A percentile compares a stretch with the other conserved stretches of the same genome.
These are phyloP conservation scores for Prostheceraeus crozeri DNA, from an alignment of 2,888 invertebrate species.

Conservation along the genomic window DNA sequence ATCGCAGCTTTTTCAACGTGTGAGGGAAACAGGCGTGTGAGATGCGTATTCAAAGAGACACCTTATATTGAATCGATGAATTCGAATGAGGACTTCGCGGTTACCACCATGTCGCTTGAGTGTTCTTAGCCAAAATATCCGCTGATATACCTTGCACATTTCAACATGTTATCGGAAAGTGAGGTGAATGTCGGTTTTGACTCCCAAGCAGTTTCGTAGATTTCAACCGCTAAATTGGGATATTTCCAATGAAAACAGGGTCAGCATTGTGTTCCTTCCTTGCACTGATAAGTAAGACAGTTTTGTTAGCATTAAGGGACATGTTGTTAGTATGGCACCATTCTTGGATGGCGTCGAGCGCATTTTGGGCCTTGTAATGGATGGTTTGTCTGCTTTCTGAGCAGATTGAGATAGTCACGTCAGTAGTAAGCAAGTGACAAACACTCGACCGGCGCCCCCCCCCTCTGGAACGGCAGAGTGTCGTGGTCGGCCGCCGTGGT, in stretches of 20 bases:
- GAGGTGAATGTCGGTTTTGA: conserved; percentile 11
- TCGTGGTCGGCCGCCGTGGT: no score
- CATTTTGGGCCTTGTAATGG: conserved; percentile 18
- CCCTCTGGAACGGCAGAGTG: no score
- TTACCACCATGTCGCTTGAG: neutral
- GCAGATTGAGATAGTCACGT: no score
- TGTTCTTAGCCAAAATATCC: conserved; percentile 20
- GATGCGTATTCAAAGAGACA: conserved; percentile 8
- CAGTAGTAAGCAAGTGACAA: no score
- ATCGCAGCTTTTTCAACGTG: neutral
- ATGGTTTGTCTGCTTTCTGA: no score
- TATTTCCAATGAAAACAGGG: conserved; percentile 9
- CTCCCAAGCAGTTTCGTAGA: conserved; percentile 21
- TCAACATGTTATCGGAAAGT: conserved; percentile 6
- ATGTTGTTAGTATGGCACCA: conserved; percentile 20
- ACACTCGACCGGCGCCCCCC: no score
- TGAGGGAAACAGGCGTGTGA: neutral
- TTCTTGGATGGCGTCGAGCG: conserved; percentile 18
- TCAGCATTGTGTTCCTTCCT: conserved; percentile 8
- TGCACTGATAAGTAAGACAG: conserved; percentile 17
- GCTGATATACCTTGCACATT: conserved; percentile 11
- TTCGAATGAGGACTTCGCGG: conserved; percentile 9
- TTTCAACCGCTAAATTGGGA: neutral
- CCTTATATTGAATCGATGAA: neutral
- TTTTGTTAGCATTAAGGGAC: neutral